Base-by-base conservation (phyloP, 1,140 invertebrate species). In the Leptinotarsa undecemlineata region DNA sequence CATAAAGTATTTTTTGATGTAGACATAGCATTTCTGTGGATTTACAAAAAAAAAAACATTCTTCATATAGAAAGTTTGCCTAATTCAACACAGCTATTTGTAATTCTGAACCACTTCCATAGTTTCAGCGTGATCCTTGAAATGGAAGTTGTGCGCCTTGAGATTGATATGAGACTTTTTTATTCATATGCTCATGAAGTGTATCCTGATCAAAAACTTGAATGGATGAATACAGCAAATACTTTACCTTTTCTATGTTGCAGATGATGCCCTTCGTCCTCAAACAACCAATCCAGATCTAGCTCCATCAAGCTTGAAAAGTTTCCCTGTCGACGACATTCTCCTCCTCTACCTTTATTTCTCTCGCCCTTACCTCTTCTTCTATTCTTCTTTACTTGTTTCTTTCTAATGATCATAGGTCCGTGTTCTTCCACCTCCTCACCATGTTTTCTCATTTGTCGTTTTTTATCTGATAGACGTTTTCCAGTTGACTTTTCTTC, bases 261-360 rank as follows among this genome's bases (percentile, higher is more conserved):
- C 57, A 80, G 69, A 47, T 77, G 75, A 47, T 81, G 79, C n/a
- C 80, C 81, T 19, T 82, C 81, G 72, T 81, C 80, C 60, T 84
- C 84, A 74, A 85, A 85, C 20, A 85, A 74, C 82, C 82, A 83
- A 79, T 84, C 84, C 69, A 85, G 76, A 78, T 85, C 82, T 57
- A 85, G 75, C 68, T 82, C 82, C 3, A 82, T 78, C 33, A 84
- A 63, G 77, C 81, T 83, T 26, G 80, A 81, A 76, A 78, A 80
- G 74, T 83, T 83, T 14, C 78, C 80, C 23, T 70, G 47, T n/a
- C 20, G 68, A 19, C 19, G 66, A 47, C 66, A 68, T 19, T 47
- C 23, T 68, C 11, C 23, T 33, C 23, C 23, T 60, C 21, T 71
- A 60, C 17, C n/a, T n/a, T 23, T 61, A 21, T 21, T n/a, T 21